These are phyloP conservation scores for Xestoiulus laeticollis DNA, from an alignment of 2,888 invertebrate species.

Conservation along the genomic window DNA sequence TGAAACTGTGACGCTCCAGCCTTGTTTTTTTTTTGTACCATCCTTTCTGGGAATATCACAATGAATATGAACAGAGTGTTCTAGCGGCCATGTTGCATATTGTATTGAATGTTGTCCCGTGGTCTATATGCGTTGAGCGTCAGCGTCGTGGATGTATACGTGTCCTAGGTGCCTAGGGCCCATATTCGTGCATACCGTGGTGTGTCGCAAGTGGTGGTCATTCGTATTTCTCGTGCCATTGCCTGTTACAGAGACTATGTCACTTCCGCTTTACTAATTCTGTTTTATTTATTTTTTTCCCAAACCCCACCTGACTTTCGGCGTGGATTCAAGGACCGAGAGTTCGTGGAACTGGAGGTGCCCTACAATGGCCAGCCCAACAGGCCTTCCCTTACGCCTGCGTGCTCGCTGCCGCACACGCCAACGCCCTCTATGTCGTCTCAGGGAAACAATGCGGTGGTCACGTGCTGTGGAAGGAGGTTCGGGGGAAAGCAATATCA, in stretches of 20 bases:
- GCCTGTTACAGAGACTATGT: neutral
- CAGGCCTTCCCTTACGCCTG: slow-evolving; percentile 72
- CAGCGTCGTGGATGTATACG: neutral
- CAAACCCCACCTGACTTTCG: neutral
- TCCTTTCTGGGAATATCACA: neutral
- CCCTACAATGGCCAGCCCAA: slow-evolving; percentile 94
- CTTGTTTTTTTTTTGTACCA: neutral
- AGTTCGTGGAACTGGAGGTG: slow-evolving; percentile 95
- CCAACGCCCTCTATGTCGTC: slow-evolving; percentile 73
- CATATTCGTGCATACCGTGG: neutral
- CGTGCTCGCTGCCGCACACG: slow-evolving; percentile 69
- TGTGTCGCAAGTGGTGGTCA: neutral
- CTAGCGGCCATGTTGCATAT: neutral
- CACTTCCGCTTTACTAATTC: neutral
- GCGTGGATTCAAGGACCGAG: slow-evolving; percentile 77
- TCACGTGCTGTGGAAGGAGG: slow-evolving; percentile 83
- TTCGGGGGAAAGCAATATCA: slow-evolving; percentile 88
- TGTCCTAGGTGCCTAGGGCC: neutral
- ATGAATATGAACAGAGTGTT: neutral
- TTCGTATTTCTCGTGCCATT: neutral
- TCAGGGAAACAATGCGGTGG: slow-evolving; percentile 66
- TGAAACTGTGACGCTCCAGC: neutral
- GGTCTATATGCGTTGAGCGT: neutral
- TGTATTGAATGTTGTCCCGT: neutral
- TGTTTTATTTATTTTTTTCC: neutral